A percentile compares a stretch with the other conserved stretches of the same genome.
Evolutionary conservation across 2,113 vertebrate species (phyloP).

Genomic region (Lichenostomus cassidix): DNA sequence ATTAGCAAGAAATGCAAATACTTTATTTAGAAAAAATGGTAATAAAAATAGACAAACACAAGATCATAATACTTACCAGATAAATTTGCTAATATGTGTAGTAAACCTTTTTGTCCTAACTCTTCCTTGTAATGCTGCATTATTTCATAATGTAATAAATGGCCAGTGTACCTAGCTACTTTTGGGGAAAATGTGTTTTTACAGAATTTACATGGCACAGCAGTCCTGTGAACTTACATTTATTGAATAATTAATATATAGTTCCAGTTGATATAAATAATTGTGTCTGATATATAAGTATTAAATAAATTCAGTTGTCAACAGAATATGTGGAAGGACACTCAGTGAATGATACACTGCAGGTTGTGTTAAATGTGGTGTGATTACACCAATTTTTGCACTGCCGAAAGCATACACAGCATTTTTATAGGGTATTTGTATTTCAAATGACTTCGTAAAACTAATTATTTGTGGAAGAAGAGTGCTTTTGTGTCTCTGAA

Average conservation of each 20-base stretch:
- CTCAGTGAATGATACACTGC: neutral
- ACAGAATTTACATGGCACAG: neutral
- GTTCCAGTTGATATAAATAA: neutral
- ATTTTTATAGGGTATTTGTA: neutral
- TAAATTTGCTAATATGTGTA: neutral
- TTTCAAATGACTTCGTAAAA: constrained; percentile 3
- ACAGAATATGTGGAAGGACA: neutral
- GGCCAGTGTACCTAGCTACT: neutral
- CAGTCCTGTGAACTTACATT: neutral
- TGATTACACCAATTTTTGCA: neutral
- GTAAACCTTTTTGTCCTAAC: neutral
- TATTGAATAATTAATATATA: neutral
- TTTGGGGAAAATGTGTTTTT: neutral
- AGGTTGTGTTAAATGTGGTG: neutral
- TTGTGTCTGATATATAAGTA: neutral
- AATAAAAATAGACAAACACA: neutral
- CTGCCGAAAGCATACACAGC: neutral
- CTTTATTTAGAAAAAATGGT: neutral
- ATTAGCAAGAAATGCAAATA: neutral
- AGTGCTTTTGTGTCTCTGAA: neutral
- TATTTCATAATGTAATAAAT: neutral
- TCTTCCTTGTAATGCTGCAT: neutral
- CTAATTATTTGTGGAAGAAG: neutral
- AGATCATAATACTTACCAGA: neutral
- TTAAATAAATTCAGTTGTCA: neutral